Percentiles rank a stretch among this genome's conserved stretches.
phyloP scores from a whole-genome alignment of 2,888 invertebrate genomes.

The Schizotus pectinicornis region DNA sequence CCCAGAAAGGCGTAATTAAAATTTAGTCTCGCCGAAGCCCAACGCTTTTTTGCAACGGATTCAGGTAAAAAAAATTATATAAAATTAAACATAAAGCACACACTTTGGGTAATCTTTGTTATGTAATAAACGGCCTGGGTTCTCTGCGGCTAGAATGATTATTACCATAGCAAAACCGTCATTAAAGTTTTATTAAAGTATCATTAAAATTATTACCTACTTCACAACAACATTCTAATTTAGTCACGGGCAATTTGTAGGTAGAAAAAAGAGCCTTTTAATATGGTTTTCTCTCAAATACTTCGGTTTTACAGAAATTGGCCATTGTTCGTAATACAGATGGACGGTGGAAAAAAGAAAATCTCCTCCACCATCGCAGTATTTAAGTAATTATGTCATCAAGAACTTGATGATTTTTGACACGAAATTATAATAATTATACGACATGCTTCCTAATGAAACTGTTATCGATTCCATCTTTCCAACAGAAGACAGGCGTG shows the following conservation, averaged over 20 bases:
- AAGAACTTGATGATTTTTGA: conserved; percentile 36
- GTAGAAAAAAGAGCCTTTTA: conserved; percentile 17
- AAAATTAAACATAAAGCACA: conserved; percentile 13
- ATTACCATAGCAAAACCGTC: conserved; percentile 22
- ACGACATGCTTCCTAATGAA: conserved; percentile 36
- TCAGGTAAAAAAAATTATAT: conserved; percentile 14
- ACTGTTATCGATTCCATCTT: conserved; percentile 26
- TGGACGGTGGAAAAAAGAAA: conserved; percentile 6
- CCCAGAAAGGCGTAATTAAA: no score
- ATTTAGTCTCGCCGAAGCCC: no score
- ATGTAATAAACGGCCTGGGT: conserved; percentile 20
- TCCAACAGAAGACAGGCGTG: conserved; percentile 17
- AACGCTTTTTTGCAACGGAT: background rate
- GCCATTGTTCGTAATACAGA: background rate
- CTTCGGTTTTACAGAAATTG: conserved; percentile 12
- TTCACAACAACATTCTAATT: conserved; percentile 31
- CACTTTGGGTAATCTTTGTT: conserved; percentile 16
- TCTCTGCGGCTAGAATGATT: conserved; percentile 14
- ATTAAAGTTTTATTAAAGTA: conserved; percentile 31
- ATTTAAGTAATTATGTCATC: conserved; percentile 38
- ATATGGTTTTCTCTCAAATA: conserved; percentile 19
- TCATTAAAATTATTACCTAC: conserved; percentile 31
- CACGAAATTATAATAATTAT: conserved; percentile 38
- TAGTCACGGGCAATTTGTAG: conserved; percentile 30
- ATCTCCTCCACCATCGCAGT: conserved; percentile 2